Evolutionary conservation across 2,113 vertebrate genomes (phyloP).

Genomic region (Gymnocephalus cernua): DNA sequence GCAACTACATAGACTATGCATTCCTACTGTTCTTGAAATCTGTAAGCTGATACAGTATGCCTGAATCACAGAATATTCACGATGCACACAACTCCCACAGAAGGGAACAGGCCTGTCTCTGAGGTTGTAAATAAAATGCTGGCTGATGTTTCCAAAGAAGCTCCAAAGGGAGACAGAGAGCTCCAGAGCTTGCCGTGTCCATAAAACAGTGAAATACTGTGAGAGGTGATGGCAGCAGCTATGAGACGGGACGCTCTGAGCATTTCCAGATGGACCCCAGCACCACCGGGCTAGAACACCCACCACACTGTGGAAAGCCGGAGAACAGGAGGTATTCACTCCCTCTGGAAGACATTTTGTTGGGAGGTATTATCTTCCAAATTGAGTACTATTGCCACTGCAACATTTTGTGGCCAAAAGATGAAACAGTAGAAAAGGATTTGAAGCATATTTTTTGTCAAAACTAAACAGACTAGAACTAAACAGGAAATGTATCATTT

Average conservation of each 20-base stretch:
- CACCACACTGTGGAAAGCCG: slow-evolving; percentile 12
- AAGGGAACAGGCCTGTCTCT: slow-evolving; percentile 65
- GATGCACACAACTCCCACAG: slow-evolving; percentile 42
- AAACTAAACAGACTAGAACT: slow-evolving; percentile 2
- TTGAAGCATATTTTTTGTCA: slow-evolving; percentile 2
- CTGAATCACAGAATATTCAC: slow-evolving; percentile 48
- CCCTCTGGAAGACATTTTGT: slow-evolving; percentile 34
- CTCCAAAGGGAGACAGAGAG: slow-evolving; percentile 66
- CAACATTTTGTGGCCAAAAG: slow-evolving; percentile 2
- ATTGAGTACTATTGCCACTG: neutral
- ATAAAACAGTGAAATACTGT: slow-evolving; percentile 80
- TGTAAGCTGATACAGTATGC: slow-evolving; percentile 10
- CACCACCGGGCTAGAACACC: slow-evolving; percentile 43
- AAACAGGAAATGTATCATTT: neutral
- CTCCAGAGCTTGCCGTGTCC: slow-evolving; percentile 70
- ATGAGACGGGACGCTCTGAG: slow-evolving; percentile 72
- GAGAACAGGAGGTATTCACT: slow-evolving; percentile 14
- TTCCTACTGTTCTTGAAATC: slow-evolving; percentile 15
- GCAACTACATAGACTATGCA: slow-evolving; percentile 17
- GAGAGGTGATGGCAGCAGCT: slow-evolving; percentile 73
- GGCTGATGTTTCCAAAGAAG: slow-evolving; percentile 75
- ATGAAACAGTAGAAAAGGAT: slow-evolving; percentile 3
- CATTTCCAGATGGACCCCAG: slow-evolving; percentile 78
- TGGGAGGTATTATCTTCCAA: slow-evolving; percentile 22
- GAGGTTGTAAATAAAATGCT: slow-evolving; percentile 79